These are phyloP conservation scores for Drosophila ironensis DNA, from an alignment of 1,140 invertebrate species.

Conservation along the genomic window DNA sequence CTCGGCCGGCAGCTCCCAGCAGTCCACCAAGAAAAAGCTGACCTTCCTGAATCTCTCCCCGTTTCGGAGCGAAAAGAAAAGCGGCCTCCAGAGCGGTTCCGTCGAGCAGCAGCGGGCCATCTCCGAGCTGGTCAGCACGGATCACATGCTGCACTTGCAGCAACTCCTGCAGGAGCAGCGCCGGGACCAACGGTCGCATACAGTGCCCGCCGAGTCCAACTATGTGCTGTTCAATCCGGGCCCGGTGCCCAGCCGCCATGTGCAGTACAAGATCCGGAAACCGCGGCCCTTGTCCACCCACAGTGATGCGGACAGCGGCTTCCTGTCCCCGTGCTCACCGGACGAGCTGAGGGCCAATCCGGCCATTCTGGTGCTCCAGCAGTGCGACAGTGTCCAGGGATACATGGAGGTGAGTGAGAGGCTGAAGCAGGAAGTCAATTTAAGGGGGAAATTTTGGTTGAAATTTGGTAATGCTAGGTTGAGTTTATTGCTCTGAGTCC, in stretches of 20 bases:
- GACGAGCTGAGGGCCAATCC: slow-evolving; percentile 74
- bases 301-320: slow-evolving; percentile 81
- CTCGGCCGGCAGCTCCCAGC: slow-evolving; percentile 51
- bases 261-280: slow-evolving; percentile 79
- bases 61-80: slow-evolving; percentile 55
- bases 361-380: slow-evolving; percentile 76
- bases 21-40: slow-evolving; percentile 63
- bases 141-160: slow-evolving; percentile 75
- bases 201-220: slow-evolving; percentile 78
- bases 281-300: slow-evolving; percentile 73
- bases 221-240: slow-evolving; percentile 80
- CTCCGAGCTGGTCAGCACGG: slow-evolving; percentile 66
- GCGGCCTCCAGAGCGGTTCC: background rate
- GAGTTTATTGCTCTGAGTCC: too few relatives aligned
- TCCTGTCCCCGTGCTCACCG: slow-evolving; percentile 77
- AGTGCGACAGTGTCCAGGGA: slow-evolving; percentile 80
- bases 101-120: slow-evolving; percentile 51
- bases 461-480: too few relatives aligned
- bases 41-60: slow-evolving; percentile 77
- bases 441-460: too few relatives aligned
- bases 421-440: too few relatives aligned
- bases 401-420: slow-evolving; percentile 78
- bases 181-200: slow-evolving; percentile 63
- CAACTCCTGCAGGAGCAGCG: slow-evolving; percentile 54
- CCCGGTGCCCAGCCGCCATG: slow-evolving; percentile 78